These are phyloP conservation scores for Lagorchestes hirsutus DNA, from an alignment of 2,797 vertebrate genomes.

Conservation along the genomic window DNA sequence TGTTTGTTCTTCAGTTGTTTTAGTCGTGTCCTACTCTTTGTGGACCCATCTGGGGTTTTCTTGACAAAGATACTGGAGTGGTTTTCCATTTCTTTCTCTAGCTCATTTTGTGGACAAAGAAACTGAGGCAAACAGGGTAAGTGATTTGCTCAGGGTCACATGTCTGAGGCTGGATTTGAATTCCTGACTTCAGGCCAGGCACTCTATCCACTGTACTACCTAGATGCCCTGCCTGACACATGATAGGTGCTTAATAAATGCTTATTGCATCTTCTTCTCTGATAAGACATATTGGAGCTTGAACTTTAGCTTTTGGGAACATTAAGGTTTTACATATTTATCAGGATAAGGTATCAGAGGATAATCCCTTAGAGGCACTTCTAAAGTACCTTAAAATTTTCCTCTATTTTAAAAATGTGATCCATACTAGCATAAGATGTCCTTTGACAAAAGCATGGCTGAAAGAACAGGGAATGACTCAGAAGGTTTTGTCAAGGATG, in stretches of 20 bases:
- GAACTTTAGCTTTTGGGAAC: background rate
- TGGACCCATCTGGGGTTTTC: background rate
- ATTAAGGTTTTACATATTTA: background rate
- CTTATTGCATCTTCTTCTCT: background rate
- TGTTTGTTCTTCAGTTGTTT: background rate
- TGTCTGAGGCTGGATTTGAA: too few relatives aligned
- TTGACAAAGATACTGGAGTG: background rate
- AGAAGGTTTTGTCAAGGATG: background rate
- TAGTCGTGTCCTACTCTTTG: background rate
- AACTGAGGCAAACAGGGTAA: background rate
- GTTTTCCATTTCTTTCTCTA: background rate
- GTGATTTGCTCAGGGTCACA: background rate
- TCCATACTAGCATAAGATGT: background rate
- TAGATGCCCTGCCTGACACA: background rate
- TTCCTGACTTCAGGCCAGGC: background rate
- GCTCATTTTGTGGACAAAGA: background rate
- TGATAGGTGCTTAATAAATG: background rate
- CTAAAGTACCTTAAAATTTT: background rate
- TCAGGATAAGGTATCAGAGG: background rate
- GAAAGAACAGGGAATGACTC: background rate
- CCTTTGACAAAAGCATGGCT: background rate
- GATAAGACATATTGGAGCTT: background rate
- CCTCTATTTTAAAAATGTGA: background rate
- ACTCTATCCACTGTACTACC: background rate
- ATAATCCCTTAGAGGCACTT: background rate